Evolutionary conservation across 2,797 vertebrate species (phyloP).

Genomic region (Oreochromis mossambicus): DNA sequence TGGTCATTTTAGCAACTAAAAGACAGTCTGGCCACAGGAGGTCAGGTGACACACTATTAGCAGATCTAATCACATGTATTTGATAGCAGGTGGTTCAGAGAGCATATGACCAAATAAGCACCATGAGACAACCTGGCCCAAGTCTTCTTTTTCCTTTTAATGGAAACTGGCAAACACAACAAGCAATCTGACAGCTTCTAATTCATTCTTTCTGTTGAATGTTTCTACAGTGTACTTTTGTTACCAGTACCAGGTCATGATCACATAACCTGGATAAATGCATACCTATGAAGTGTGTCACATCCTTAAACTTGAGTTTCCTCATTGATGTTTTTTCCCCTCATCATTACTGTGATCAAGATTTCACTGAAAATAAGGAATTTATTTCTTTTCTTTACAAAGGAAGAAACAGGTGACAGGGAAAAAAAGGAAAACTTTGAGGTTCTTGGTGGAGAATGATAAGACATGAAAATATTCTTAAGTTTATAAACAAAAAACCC

Average conservation of each 20-base stretch:
- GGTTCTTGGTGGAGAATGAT: background rate
- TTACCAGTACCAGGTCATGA: background rate
- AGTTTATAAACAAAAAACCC: background rate
- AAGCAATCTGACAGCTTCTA: background rate
- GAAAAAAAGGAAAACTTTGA: background rate
- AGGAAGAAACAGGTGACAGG: background rate
- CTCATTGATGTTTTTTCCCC: background rate
- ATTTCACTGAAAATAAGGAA: background rate
- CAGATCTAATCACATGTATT: background rate
- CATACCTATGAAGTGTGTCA: background rate
- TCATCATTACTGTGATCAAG: background rate
- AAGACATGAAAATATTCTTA: background rate
- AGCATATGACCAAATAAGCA: background rate
- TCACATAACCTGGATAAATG: background rate
- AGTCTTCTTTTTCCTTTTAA: background rate
- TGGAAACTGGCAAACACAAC: background rate
- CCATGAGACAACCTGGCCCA: background rate
- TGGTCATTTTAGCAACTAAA: background rate
- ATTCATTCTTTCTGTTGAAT: background rate
- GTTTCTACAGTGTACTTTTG: background rate
- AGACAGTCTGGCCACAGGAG: background rate
- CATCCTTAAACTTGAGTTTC: background rate
- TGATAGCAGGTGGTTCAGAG: background rate
- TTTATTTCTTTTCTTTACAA: fast-evolving
- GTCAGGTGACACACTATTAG: background rate